Conservation (phyloP, 2,888 invertebrate species). For the Pediacus dermestoides region DNA sequence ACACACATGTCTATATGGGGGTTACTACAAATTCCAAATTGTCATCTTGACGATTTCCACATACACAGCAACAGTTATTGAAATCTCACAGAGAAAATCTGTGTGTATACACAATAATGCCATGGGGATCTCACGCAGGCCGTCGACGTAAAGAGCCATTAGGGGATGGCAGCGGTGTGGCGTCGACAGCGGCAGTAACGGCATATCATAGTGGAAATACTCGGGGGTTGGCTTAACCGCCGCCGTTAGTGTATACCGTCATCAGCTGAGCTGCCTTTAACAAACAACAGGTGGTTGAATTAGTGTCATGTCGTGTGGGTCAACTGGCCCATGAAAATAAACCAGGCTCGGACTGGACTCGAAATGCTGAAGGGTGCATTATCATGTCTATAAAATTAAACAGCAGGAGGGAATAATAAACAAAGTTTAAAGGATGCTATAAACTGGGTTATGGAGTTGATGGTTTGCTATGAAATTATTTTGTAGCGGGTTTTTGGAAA, state of each 20-base stretch:
- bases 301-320: slow-evolving; percentile 10
- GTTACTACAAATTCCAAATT: too few species aligned
- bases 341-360: not conserved
- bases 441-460: too few species aligned
- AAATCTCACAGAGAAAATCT: too few species aligned
- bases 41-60: too few species aligned
- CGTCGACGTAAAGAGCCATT: slow-evolving; percentile 8
- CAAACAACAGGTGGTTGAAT: slow-evolving; percentile 10
- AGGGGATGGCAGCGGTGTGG: slow-evolving; percentile 4
- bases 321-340: slow-evolving; percentile 5
- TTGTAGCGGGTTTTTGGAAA: too few species aligned
- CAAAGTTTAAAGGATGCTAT: too few species aligned
- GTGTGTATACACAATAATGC: slow-evolving; percentile 6
- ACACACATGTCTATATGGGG: too few species aligned
- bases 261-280: not conserved
- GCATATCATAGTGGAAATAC: slow-evolving; percentile 7
- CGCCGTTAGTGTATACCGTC: slow-evolving; percentile 1
- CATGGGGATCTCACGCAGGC: slow-evolving; percentile 4
- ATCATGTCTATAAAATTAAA: too few species aligned
- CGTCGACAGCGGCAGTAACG: slow-evolving; percentile 2
- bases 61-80: too few species aligned
- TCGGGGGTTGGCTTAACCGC: not conserved
- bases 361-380: too few species aligned
- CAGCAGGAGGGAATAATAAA: too few species aligned
- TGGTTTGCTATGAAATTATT: too few species aligned